Base-by-base conservation (phyloP, 2,113 vertebrate species). In the Microcebus jonahi region DNA sequence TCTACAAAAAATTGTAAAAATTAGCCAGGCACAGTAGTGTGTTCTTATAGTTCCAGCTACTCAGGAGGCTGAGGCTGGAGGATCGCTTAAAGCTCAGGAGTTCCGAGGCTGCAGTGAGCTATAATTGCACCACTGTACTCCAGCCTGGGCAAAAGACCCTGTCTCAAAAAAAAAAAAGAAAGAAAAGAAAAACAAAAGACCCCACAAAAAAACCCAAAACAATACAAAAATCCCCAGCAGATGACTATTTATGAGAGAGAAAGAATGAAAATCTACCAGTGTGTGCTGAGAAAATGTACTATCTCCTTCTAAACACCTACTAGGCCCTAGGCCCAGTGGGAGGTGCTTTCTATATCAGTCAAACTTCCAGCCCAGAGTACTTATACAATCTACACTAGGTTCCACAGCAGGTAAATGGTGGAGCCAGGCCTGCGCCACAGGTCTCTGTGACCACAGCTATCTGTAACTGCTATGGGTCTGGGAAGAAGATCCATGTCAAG, bases 161-260 rank as follows among this genome's bases (percentile, higher is more conserved):
- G 61, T 29, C 25, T 29, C 25, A 63, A 63, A 63, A 63, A 11
- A 63, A 10, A 63, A 12, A 63, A 63, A 61, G 5, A 29, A 25
- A 27, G 9, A 59, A 97, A 97, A 88, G 17, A 55, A 6, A 55
- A 55, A 20, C 53, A 55, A 55, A 55, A 55, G 5, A 18, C 5
- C 59, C 21, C 23, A 61, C 59, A 61, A 25, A 61, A 25, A 61
- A 61, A 29, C 10, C 59, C 59, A 27, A 61, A 61, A 61, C 59
- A 57, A 21, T 21, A 57, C 55, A 61, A 96, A 97, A 97, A 88
- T 86, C 88, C 92, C 73, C 90, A 87, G 84, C 14, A 85, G 53
- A 81, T 21, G 34, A 94, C 34, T 67, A 39, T 59, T 59, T 50
- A 65, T 82, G 61, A 67, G 17, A 48, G 25, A 79, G 65, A 45